Conservation (phyloP, 2,888 invertebrate genomes). For the Monopis laevigella region DNA sequence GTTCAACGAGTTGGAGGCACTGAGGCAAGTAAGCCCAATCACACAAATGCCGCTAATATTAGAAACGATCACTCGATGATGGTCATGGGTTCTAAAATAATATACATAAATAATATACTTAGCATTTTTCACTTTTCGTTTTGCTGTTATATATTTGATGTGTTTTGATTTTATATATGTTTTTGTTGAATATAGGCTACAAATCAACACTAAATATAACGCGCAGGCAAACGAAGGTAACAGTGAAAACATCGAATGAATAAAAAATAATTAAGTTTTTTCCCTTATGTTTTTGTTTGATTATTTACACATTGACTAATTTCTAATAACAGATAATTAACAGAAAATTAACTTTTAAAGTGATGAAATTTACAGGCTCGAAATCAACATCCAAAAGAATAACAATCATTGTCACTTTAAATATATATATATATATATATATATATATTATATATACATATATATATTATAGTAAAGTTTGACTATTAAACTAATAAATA, state of each 20-base stretch:
- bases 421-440: background rate
- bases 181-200: background rate
- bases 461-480: too few relatives aligned
- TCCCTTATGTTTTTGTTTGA: background rate
- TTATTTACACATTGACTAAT: background rate
- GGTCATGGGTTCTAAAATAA: too few relatives aligned
- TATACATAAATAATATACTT: too few relatives aligned
- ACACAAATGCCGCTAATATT: too few relatives aligned
- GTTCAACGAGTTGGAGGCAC: too few relatives aligned
- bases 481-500: background rate
- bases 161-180: background rate
- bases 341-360: background rate
- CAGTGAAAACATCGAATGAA: background rate
- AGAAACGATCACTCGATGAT: too few relatives aligned
- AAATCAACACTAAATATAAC: background rate
- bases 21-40: too few relatives aligned
- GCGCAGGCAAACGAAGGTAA: background rate
- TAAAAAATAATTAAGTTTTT: background rate
- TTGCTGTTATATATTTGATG: too few relatives aligned
- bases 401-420: background rate
- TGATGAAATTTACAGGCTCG: background rate
- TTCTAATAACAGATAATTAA: background rate
- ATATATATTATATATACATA: too few relatives aligned
- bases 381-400: background rate
- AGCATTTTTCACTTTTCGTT: too few relatives aligned